These are phyloP conservation scores for Puntigrus tetrazona DNA, from an alignment of 2,113 vertebrate genomes.

Conservation along the genomic window DNA sequence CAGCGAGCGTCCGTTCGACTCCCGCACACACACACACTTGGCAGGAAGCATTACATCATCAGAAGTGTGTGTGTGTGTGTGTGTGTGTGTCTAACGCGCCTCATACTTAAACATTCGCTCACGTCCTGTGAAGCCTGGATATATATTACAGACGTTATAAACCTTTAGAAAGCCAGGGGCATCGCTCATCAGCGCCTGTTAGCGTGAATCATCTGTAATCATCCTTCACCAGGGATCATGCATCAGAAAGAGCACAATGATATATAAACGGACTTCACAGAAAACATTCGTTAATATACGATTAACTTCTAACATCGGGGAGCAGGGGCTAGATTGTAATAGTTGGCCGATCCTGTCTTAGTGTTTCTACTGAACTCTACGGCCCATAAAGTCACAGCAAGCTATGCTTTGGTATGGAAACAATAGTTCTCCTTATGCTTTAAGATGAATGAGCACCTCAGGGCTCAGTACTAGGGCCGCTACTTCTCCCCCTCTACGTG, in stretches of 20 bases:
- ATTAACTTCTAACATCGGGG: neutral
- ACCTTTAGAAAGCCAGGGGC: neutral
- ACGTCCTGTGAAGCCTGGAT: neutral
- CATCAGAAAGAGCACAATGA: neutral
- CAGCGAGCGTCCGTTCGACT: neutral
- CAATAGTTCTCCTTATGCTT: too few relatives aligned
- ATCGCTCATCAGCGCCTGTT: neutral
- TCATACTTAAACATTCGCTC: neutral
- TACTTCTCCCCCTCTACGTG: too few relatives aligned
- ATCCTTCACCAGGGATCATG: neutral
- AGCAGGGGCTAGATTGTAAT: too few relatives aligned
- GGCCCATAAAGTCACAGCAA: too few relatives aligned
- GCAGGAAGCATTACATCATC: neutral
- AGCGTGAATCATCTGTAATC: neutral
- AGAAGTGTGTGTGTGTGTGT: neutral
- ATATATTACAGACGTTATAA: neutral
- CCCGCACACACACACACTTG: neutral
- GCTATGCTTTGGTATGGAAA: too few relatives aligned
- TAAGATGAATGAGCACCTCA: too few relatives aligned
- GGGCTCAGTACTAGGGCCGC: too few relatives aligned
- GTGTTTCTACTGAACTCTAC: too few relatives aligned
- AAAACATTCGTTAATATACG: neutral
- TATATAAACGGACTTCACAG: neutral
- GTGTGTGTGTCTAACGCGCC: neutral
- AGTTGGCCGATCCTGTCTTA: too few relatives aligned